These are phyloP conservation scores for western clawed frog (Xenopus tropicalis) DNA, from an alignment of 2,113 vertebrate species.

Conservation along the genomic window UCB_Xtro_10.0 CM004446.2:130634001-130634500, in stretches of 20 bases:
- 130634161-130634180: not conserved
- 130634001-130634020: too few species aligned
- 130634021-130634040: too few species aligned
- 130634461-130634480: not conserved
- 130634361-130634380: not conserved
- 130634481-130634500: not conserved
- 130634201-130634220: not conserved
- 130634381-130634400: not conserved
- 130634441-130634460: constrained; percentile 4
- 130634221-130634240: not conserved
- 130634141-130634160: not conserved
- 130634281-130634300: not conserved
- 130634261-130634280: not conserved
- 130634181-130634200: not conserved
- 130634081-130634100: not conserved
- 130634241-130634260: not conserved
- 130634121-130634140: not conserved
- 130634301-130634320: not conserved
- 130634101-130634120: not conserved
- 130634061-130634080: too few species aligned
- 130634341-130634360: not conserved
- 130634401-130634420: not conserved
- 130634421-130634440: not conserved
- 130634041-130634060: too few species aligned
- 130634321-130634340: not conserved